Evolutionary conservation across 2,888 invertebrate species (phyloP), one percentile per base, ranked within the genome.

Genomic region (Alviniconcha strummeri): DNA sequence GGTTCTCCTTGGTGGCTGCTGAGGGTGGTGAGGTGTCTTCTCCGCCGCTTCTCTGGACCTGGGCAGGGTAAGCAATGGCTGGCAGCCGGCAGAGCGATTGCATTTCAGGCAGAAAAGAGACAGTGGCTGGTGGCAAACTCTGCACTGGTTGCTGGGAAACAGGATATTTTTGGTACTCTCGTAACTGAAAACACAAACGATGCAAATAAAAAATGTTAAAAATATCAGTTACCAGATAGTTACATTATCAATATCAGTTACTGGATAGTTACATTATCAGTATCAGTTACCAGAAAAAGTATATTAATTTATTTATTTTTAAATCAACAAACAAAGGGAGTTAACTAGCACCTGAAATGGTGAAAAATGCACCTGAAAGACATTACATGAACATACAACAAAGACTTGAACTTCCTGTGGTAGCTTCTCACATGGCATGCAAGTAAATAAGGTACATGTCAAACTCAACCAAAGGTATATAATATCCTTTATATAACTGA

Each of bases 21-120:
- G 79, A 8, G 15, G 17, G 4, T 52, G 17, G 5, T 13, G 9
- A 36, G 36, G 3, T 36, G 36, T 36, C 36, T 36, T 36, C 36
- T 36, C 36, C 36, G 3, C 36, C 36, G 36, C 36, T 36, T 36
- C 36, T 36, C 36, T 36, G 36, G 36, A 36, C 36, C 36, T 36
- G 36, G 36, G 36, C 36, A 36, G 36, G 36, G 36, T 36, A 3
- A 36, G 36, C 36, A 36, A 36, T 36, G 36, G 36, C 36, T 36
- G 36, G 36, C 36, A 36, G 36, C 36, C 3, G 36, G 36, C 36
- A 1, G 36, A 36, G 9, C 55, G 69, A 8, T 80, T 80, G 52
- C 80, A 80, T 52, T 80, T 67, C 4, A 69, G n/a, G 56, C 80
- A 80, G 80, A 55, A 55, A 11, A 80, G 69, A 55, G 80, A 56